Base-by-base conservation (phyloP, 1,140 invertebrate species). In the Lucilia cuprina region DNA sequence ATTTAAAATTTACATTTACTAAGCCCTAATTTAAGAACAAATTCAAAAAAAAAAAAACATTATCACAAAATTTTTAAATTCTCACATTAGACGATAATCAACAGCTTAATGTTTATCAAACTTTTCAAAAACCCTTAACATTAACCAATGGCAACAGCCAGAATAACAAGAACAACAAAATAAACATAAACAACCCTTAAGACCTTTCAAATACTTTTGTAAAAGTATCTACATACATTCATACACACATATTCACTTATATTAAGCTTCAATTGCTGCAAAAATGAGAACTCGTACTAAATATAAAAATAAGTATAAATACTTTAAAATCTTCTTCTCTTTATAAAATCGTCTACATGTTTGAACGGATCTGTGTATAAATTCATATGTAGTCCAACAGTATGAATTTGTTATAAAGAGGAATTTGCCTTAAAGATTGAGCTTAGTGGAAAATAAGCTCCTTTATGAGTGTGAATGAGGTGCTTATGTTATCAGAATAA, bases 361-460 rank as follows among this genome's bases (percentile, higher is more conserved):
- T n/a, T n/a, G n/a, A 55, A 12, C 10, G 10, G 10, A 12, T 65
- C 2, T 21, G n/a, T 21, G 21, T 5, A 21, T 21, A 70, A n/a
- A 21, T 12, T 70, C 8, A 21, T 70, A 70, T 8, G 55, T 17
- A 55, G 10, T 55, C 50, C 50, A 70, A 70, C n/a, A n/a, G n/a
- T n/a, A n/a, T 21, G 65, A 7, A 80, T 21, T 80, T 80, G 77
- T 49, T 49, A 80, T 80, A 35, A 49, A n/a, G n/a, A n/a, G 77
- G 77, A 41, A 80, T 80, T 80, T 80, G 77, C 77, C 77, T 80
- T 80, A 49, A 80, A 80, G 77, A 80, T 41, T 80, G 41, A 80
- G 77, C 77, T 80, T 80, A 80, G 41, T 21, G 13, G n/a, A 80
- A 35, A 80, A 80, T 80, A 80, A 80, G 41, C 77, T 80, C n/a